These are phyloP conservation scores for Theodoxus fluviatilis DNA, from an alignment of 2,888 invertebrate genomes.

Conservation along the genomic window DNA sequence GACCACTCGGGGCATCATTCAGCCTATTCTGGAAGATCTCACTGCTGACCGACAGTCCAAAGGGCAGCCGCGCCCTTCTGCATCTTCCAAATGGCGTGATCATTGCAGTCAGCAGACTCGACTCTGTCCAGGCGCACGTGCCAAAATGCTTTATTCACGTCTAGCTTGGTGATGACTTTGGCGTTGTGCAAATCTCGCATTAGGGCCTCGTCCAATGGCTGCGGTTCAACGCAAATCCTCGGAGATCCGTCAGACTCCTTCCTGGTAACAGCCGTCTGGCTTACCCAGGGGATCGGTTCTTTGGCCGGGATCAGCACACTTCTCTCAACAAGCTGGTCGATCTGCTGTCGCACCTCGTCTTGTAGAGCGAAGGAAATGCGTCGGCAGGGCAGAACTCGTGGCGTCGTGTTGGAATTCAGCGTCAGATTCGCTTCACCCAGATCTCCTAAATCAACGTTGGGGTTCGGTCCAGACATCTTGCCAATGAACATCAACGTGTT, in stretches of 20 bases:
- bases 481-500: background rate
- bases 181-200: too few relatives aligned
- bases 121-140: too few relatives aligned
- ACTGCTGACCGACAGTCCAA: conserved; percentile 37
- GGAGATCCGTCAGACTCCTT: conserved; percentile 26
- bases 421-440: conserved; percentile 22
- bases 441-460: too few relatives aligned
- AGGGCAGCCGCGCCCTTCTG: conserved; percentile 30
- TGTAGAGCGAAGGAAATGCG: conserved; percentile 25
- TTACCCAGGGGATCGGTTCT: conserved; percentile 30
- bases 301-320: conserved; percentile 24
- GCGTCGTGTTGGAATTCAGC: conserved; percentile 19
- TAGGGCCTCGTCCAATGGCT: too few relatives aligned
- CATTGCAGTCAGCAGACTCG: conserved; percentile 21
- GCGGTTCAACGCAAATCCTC: conserved; percentile 36
- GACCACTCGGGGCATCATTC: conserved; percentile 31
- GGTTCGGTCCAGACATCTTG: too few relatives aligned
- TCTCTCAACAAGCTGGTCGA: conserved; percentile 24
- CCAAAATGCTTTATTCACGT: too few relatives aligned
- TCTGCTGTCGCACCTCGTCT: conserved; percentile 20
- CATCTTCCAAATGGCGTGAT: conserved; percentile 27
- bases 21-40: conserved; percentile 37
- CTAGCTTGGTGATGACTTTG: too few relatives aligned
- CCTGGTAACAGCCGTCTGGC: conserved; percentile 30
- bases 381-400: conserved; percentile 23